phyloP scores from a whole-genome alignment of 2,888 invertebrate genomes.

The Amaurobius ferox region DNA sequence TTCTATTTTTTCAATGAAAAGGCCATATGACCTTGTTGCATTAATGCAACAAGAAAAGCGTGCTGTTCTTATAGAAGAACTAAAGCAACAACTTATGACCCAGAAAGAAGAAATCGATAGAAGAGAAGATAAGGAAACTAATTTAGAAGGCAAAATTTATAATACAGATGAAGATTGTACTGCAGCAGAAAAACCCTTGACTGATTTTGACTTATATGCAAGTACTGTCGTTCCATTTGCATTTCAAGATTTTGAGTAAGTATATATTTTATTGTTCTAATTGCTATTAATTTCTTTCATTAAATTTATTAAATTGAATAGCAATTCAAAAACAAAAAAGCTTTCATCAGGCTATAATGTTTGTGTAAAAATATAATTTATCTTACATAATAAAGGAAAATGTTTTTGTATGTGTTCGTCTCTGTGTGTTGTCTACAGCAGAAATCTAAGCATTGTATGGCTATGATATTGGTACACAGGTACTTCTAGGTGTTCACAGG shows the following conservation, averaged over 20 bases:
- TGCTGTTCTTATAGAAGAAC: slow-evolving; percentile 81
- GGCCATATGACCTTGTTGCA: slow-evolving; percentile 85
- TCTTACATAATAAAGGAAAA: no score
- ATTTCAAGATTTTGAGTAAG: slow-evolving; percentile 59
- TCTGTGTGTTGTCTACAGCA: no score
- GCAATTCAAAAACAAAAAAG: no score
- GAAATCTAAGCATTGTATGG: no score
- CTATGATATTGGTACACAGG: no score
- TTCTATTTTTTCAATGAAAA: slow-evolving; percentile 85
- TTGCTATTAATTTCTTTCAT: no score
- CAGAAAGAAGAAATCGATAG: slow-evolving; percentile 82
- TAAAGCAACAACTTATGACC: slow-evolving; percentile 83
- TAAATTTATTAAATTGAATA: no score
- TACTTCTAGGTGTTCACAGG: no score
- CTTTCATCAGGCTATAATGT: no score
- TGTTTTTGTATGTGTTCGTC: no score
- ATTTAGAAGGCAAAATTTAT: slow-evolving; percentile 82
- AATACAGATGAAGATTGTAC: slow-evolving; percentile 83
- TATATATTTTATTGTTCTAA: background rate
- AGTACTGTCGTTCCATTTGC: slow-evolving; percentile 77
- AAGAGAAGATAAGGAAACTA: slow-evolving; percentile 81
- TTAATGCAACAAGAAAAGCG: slow-evolving; percentile 87
- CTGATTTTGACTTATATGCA: slow-evolving; percentile 83
- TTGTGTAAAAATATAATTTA: no score
- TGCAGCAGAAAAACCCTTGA: slow-evolving; percentile 82